A percentile compares a stretch with the other conserved stretches of the same genome.
These are phyloP conservation scores for Malthinus flaveolus DNA, from an alignment of 2,888 invertebrate genomes.

Conservation along the genomic window DNA sequence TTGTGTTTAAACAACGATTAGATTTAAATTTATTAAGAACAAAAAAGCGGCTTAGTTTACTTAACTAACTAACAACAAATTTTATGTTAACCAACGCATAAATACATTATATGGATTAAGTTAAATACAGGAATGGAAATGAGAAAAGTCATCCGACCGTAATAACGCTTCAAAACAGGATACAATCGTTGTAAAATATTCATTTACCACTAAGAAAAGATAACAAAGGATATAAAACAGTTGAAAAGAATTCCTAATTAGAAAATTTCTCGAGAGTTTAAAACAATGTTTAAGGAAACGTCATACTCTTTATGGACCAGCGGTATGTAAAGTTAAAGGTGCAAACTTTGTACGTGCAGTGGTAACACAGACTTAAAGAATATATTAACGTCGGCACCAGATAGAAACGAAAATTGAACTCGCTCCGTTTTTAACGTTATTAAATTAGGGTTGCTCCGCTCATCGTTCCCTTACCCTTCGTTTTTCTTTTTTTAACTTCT, in stretches of 20 bases:
- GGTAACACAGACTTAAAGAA: constrained; percentile 38
- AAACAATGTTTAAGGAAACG: constrained; percentile 31
- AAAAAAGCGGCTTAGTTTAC: neutral
- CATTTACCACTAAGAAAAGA: constrained; percentile 21
- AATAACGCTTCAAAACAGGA: constrained; percentile 15
- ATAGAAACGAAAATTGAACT: constrained; percentile 41
- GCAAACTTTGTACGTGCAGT: constrained; percentile 36
- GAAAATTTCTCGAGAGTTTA: constrained; percentile 33
- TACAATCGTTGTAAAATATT: constrained; percentile 20
- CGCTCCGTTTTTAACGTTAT: constrained; percentile 41
- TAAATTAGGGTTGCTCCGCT: constrained; percentile 41
- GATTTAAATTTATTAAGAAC: constrained; percentile 12
- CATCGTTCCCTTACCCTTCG: constrained; percentile 33
- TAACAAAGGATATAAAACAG: constrained; percentile 25
- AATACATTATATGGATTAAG: constrained; percentile 14
- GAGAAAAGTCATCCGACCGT: constrained; percentile 16
- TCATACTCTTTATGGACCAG: constrained; percentile 18
- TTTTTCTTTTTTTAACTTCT: constrained; percentile 29
- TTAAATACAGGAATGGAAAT: constrained; percentile 15
- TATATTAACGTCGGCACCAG: constrained; percentile 38
- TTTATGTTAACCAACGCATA: constrained; percentile 7
- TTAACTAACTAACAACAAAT: no score
- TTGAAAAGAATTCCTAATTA: constrained; percentile 37
- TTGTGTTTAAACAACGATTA: constrained; percentile 34
- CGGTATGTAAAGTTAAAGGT: constrained; percentile 33